Evolutionary conservation across 2,888 invertebrate species (phyloP), one percentile per base, ranked within the genome.

Genomic region (Drosophila mimica): DNA sequence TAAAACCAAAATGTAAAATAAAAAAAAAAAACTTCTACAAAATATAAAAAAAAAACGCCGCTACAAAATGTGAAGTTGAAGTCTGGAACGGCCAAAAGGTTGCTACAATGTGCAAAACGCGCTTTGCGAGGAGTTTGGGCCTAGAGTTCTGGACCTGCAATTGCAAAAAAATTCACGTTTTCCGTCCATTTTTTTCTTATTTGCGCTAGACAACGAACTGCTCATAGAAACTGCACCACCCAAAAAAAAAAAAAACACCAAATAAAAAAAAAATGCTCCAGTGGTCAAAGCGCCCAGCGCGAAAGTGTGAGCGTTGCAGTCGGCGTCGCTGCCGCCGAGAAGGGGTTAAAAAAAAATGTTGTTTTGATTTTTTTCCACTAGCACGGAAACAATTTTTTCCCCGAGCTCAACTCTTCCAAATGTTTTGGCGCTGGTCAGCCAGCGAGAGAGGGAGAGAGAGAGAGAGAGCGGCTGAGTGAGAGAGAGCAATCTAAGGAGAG

Each of bases 331-430:
- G 72, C 20, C 54, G 63, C 65, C 78, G 75, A 68, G 89, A 90
- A 90, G 90, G 90, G 90, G 90, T 90, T 90, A 90, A 91, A 90
- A 90, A 82, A 82, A 70, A 65, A 54, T 62, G 59, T 76, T 82
- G 76, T 91, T 91, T 90, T 89, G 80, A 81, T 84, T 91, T 89
- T 89, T 91, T 87, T 74, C 69, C 74, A 61, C 70, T 88, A 74
- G 85, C 76, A 68, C 43, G 48, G 30, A 49, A 59, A 31, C 17
- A 57, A 71, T 71, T 79, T 83, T 78, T 78, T 82, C 46, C 64
- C 59, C 81, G 52, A 53, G 51, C 73, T 74, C 63, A 54, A 43
- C 79, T 66, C 83, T 71, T 58, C 61, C 58, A 68, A 83, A 83
- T 87, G 76, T 87, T 89, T 89, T 82, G 89, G 81, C 72, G 61